Evolutionary conservation across 2,797 vertebrate species (phyloP), one percentile per base, ranked within the genome.

Genomic region (Danio tinwini): DNA sequence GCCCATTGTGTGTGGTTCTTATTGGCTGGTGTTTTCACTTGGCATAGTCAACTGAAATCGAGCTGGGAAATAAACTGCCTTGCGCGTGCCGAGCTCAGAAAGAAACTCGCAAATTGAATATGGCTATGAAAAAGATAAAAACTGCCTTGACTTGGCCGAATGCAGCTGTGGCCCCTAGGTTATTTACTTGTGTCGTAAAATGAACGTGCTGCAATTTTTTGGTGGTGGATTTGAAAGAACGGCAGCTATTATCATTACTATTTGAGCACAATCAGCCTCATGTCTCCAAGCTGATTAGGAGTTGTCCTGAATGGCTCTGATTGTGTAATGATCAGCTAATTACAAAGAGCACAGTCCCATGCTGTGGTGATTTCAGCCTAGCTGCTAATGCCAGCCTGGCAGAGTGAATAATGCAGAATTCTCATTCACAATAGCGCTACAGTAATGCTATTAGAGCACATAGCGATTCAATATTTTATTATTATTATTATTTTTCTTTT

Each of bases 281-380:
- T 69, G 80, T 77, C 82, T 82, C 56, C 50, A 76, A 52, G 74
- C 52, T 70, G 67, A 82, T 68, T 17, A 44, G 16, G 14, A 72
- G 62, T 53, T 68, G 61, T 81, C 56, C 68, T 80, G 79, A 69
- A 75, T 78, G 69, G 47, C 67, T 74, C 40, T 80, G 79, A 71
- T 83, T 86, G 76, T 82, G 76, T 75, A 83, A 83, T 63, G 69
- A 85, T 81, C 69, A 74, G 73, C 80, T 80, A 75, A 86, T 83
- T 82, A 78, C 70, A 77, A 81, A 82, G 81, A 80, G 59, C 64
- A 81, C 70, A 69, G 65, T 58, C 68, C 56, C 65, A 68, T 73
- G 78, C 73, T 58, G 77, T 65, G 50, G 62, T 73, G 67, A 76
- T 68, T 67, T 73, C 58, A 65, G 63, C 49, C 79, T 44, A 53